Conservation (phyloP, 2,888 invertebrate genomes). For the Cordylochernes scorpioides region DNA sequence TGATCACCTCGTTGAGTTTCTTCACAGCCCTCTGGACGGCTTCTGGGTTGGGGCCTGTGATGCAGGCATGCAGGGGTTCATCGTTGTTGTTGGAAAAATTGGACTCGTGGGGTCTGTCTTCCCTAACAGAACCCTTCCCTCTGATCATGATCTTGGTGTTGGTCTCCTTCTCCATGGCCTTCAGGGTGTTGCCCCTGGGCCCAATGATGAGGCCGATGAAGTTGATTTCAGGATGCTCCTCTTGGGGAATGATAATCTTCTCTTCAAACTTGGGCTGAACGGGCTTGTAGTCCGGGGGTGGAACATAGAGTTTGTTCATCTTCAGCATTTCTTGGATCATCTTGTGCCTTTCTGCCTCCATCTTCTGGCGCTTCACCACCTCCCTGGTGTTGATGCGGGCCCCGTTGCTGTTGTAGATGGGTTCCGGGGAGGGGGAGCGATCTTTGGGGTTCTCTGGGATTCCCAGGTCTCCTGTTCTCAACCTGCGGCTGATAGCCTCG, state of each 20-base stretch:
- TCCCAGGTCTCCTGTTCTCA: constrained; percentile 92
- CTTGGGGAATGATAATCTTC: constrained; percentile 98
- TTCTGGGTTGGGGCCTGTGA: constrained; percentile 87
- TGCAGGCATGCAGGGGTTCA: constrained; percentile 95
- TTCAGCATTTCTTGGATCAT: constrained; percentile 60
- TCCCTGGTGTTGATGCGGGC: constrained; percentile 95
- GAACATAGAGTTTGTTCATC: constrained; percentile 86
- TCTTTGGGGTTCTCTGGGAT: constrained; percentile 90
- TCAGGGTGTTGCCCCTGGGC: constrained; percentile 91
- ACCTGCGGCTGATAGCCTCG: constrained; percentile 94
- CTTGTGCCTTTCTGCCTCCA: constrained; percentile 91
- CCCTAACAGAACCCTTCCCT: constrained; percentile 97
- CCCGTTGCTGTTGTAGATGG: constrained; percentile 96
- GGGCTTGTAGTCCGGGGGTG: constrained; percentile 95
- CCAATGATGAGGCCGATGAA: constrained; percentile 95
- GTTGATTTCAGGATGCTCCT: constrained; percentile 96
- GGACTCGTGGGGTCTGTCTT: constrained; percentile 97
- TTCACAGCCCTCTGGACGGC: constrained; percentile 89
- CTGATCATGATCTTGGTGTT: constrained; percentile 93
- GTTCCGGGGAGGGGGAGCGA: constrained; percentile 98
- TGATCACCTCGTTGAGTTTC: constrained; percentile 83
- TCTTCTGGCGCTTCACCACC: constrained; percentile 73
- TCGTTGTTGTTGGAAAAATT: no score
- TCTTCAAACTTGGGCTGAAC: constrained; percentile 28
- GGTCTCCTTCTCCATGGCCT: constrained; percentile 38